phyloP scores from a whole-genome alignment of 2,797 vertebrate genomes.

The Leptoclinus maculatus region DNA sequence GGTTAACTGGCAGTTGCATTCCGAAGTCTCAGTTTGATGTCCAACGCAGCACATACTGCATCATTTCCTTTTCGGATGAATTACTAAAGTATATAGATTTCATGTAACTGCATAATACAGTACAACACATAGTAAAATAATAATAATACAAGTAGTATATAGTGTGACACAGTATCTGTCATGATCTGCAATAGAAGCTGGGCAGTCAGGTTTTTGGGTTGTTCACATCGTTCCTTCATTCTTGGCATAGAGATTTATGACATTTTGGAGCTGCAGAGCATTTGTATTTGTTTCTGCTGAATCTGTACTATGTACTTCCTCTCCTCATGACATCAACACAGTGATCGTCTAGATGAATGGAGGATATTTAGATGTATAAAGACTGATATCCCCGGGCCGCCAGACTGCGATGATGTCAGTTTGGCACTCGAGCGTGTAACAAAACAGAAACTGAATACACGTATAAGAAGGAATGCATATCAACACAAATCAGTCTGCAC shows the following conservation, averaged over 20 bases:
- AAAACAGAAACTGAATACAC: background rate
- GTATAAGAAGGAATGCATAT: background rate
- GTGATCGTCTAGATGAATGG: slow-evolving; percentile 29
- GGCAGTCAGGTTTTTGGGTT: background rate
- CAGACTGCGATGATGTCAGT: slow-evolving; percentile 45
- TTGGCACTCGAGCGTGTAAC: slow-evolving; percentile 26
- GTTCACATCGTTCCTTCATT: slow-evolving; percentile 1
- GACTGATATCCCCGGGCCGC: slow-evolving; percentile 33
- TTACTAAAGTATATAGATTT: background rate
- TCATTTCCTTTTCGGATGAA: background rate
- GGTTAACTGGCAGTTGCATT: background rate
- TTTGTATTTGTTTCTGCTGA: slow-evolving; percentile 57
- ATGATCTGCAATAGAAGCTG: background rate
- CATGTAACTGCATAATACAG: background rate
- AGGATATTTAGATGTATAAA: slow-evolving; percentile 51
- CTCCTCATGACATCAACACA: slow-evolving; percentile 49
- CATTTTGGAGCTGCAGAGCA: background rate
- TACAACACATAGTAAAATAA: background rate
- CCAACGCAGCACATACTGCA: background rate
- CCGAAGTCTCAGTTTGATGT: background rate
- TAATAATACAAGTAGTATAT: background rate
- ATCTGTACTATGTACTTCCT: slow-evolving; percentile 52
- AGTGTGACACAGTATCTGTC: background rate
- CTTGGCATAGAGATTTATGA: background rate
- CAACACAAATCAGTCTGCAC: background rate